These are phyloP conservation scores for Salmo trutta DNA, from an alignment of 2,797 vertebrate species.

Conservation along the genomic window DNA sequence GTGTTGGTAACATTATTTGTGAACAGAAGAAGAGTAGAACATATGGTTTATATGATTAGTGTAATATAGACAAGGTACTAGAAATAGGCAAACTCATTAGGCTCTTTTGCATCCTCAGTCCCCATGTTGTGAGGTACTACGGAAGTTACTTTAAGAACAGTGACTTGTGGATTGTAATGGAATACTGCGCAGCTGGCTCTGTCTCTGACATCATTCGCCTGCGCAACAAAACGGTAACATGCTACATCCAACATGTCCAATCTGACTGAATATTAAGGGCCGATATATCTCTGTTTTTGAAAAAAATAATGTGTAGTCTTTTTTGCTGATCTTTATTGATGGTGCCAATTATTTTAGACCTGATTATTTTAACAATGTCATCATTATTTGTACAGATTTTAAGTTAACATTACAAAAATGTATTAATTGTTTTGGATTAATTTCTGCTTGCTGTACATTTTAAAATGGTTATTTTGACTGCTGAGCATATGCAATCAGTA, in stretches of 20 bases:
- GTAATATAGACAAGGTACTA: neutral
- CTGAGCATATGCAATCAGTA: too few species aligned
- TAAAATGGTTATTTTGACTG: neutral
- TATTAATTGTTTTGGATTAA: too few species aligned
- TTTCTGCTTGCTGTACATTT: too few species aligned
- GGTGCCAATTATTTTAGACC: too few species aligned
- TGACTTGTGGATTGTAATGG: conserved; percentile 97
- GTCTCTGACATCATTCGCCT: conserved; percentile 92
- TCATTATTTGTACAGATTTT: too few species aligned
- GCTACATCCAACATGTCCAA: neutral
- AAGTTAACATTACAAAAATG: too few species aligned
- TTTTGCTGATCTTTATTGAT: too few species aligned
- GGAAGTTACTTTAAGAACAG: conserved; percentile 98
- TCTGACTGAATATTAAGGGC: neutral
- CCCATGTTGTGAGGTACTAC: conserved; percentile 88
- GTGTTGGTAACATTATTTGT: neutral
- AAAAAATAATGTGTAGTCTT: too few species aligned
- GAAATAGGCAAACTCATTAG: too few species aligned
- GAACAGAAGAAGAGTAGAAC: neutral
- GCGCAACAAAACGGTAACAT: conserved; percentile 89
- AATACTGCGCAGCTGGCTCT: conserved; percentile 93
- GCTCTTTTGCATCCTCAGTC: conserved; percentile 67
- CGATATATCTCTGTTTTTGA: too few species aligned
- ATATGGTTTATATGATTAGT: neutral
- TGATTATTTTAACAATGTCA: too few species aligned